Evolutionary conservation across 2,888 invertebrate species (phyloP).

Genomic region (Caenorhabditis sp.): DNA sequence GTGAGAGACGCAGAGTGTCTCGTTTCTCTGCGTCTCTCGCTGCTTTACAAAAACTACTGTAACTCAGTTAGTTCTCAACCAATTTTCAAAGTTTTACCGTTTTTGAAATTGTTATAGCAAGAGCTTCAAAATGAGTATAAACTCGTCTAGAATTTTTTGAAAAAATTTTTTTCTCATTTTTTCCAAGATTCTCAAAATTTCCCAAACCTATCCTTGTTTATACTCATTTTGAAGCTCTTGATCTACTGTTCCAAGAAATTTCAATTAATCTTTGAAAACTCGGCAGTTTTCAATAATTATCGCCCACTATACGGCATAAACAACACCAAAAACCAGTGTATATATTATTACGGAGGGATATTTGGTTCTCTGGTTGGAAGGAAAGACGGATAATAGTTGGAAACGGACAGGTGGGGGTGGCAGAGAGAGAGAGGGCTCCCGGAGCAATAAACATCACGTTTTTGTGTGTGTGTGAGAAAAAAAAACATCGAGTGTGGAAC

Average conservation of each 20-base stretch:
- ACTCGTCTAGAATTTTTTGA: no score
- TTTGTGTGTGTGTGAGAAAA: conserved; percentile 14
- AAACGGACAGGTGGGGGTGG: conserved; percentile 2
- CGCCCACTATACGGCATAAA: not conserved
- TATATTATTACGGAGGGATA: not conserved
- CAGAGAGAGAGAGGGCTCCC: conserved; percentile 13
- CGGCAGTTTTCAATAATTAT: not conserved
- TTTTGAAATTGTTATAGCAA: no score
- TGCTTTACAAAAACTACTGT: not conserved
- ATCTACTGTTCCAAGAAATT: not conserved
- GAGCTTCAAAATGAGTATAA: no score
- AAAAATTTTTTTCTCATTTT: no score
- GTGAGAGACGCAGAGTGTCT: not conserved
- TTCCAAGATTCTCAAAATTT: no score
- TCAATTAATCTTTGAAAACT: not conserved
- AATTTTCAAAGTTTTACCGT: no score
- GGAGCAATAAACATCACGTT: conserved; percentile 34
- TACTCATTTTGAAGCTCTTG: not conserved
- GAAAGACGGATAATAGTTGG: no score
- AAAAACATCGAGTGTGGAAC: not conserved
- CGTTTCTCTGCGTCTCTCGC: not conserved
- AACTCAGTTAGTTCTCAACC: not conserved
- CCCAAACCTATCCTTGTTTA: no score
- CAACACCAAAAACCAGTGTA: conserved; percentile 4
- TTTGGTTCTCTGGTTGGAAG: not conserved